Conservation (phyloP, 2,888 invertebrate genomes). For the Xiphydria camelus region DNA sequence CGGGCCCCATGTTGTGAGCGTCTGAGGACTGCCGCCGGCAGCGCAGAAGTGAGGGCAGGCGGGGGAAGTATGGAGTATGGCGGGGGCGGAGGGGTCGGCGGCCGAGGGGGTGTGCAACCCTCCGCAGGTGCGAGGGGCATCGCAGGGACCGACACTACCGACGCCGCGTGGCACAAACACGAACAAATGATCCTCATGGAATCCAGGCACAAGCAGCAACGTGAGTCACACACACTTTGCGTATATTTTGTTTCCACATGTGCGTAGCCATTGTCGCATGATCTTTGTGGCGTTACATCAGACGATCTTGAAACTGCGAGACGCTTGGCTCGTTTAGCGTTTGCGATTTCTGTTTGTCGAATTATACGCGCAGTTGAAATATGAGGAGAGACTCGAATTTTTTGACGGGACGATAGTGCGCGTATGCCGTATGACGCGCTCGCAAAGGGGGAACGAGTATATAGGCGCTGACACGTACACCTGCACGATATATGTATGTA, state of each 20-base stretch:
- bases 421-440: no score
- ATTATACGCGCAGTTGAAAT: no score
- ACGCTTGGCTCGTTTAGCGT: no score
- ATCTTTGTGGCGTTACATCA: no score
- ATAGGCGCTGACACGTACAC: no score
- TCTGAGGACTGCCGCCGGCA: slow-evolving; percentile 48
- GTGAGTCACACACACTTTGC: slow-evolving; percentile 48
- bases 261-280: no score
- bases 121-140: slow-evolving; percentile 48
- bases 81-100: slow-evolving; percentile 39
- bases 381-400: no score
- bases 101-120: slow-evolving; percentile 51
- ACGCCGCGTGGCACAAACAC: slow-evolving; percentile 57
- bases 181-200: slow-evolving; percentile 58
- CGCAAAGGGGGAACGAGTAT: no score
- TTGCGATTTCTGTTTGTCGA: no score
- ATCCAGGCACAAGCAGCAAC: slow-evolving; percentile 56
- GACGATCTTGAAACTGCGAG: no score
- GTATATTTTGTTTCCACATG: neutral
- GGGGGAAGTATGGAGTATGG: slow-evolving; percentile 56
- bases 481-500: no score
- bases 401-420: no score
- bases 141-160: slow-evolving; percentile 55
- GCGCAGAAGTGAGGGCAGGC: slow-evolving; percentile 22
- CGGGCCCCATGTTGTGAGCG: slow-evolving; percentile 54